phyloP scores from a whole-genome alignment of 2,797 vertebrate genomes.

The Rhinatrema bivittatum region DNA sequence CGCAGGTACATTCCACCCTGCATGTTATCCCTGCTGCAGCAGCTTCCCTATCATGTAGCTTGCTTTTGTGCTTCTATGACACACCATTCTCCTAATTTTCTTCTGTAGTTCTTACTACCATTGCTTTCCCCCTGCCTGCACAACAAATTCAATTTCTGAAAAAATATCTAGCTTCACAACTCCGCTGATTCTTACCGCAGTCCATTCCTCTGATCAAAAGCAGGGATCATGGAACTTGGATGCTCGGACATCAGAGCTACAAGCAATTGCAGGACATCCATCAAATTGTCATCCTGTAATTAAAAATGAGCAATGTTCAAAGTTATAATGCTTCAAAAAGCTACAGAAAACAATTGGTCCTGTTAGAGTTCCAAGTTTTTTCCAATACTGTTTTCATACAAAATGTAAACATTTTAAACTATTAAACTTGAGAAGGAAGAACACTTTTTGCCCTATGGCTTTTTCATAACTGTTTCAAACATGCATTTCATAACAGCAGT shows the following conservation, averaged over 20 bases:
- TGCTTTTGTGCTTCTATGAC: too few species aligned
- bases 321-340: conserved; percentile 14
- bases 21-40: too few species aligned
- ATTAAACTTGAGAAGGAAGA: conserved; percentile 1
- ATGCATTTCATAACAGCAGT: too few species aligned
- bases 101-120: too few species aligned
- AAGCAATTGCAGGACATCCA: conserved; percentile 93
- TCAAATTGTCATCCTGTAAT: conserved; percentile 91
- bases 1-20: too few species aligned
- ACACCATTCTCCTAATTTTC: too few species aligned
- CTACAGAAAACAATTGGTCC: neutral
- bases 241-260: conserved; percentile 97
- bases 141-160: too few species aligned
- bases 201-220: conserved; percentile 94
- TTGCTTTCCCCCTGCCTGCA: too few species aligned
- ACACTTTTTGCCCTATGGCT: too few species aligned
- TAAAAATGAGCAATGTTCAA: conserved; percentile 13
- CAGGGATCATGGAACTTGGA: conserved; percentile 86
- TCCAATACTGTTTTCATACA: conserved; percentile 6
- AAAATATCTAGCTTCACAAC: too few species aligned
- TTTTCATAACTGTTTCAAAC: too few species aligned
- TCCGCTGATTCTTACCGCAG: conserved; percentile 71
- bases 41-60: too few species aligned
- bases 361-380: neutral
- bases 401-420: neutral